Conservation (phyloP, 2,113 vertebrate species). For the Chaetodon trifascialis region DNA sequence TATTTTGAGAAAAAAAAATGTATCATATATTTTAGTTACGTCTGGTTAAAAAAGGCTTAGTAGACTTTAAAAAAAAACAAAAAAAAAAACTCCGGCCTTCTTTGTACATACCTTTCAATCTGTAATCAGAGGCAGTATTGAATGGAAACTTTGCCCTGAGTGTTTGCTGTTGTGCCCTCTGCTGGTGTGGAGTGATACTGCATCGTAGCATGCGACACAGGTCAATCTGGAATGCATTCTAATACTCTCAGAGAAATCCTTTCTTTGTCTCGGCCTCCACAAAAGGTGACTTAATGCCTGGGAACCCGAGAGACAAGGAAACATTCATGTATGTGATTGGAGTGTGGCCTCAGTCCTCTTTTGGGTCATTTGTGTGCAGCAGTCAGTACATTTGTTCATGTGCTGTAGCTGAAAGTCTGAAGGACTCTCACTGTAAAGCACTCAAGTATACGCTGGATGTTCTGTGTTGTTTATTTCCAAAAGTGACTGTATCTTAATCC, state of each 20-base stretch:
- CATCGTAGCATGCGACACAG: constrained; percentile 78
- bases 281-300: constrained; percentile 6
- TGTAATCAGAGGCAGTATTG: constrained; percentile 59
- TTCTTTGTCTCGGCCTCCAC: constrained; percentile 77
- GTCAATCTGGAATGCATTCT: constrained; percentile 48
- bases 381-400: constrained; percentile 72
- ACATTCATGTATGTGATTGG: constrained; percentile 44
- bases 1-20: constrained; percentile 77
- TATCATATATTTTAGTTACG: constrained; percentile 85
- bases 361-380: constrained; percentile 86
- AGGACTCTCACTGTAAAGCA: constrained; percentile 70
- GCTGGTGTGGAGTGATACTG: constrained; percentile 88
- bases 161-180: constrained; percentile 81
- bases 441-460: constrained; percentile 88
- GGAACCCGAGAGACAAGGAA: constrained; percentile 23
- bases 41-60: constrained; percentile 66
- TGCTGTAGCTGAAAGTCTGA: constrained; percentile 76
- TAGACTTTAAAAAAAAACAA: constrained; percentile 23
- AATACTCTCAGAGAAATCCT: constrained; percentile 59
- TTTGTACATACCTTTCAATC: constrained; percentile 64
- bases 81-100: constrained; percentile 20
- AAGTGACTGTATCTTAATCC: constrained; percentile 93
- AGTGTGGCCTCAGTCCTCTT: constrained; percentile 49
- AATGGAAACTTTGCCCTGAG: constrained; percentile 55
- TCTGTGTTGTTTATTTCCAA: constrained; percentile 92